phyloP scores from a whole-genome alignment of 2,888 invertebrate genomes.

The Rhingia rostrata region DNA sequence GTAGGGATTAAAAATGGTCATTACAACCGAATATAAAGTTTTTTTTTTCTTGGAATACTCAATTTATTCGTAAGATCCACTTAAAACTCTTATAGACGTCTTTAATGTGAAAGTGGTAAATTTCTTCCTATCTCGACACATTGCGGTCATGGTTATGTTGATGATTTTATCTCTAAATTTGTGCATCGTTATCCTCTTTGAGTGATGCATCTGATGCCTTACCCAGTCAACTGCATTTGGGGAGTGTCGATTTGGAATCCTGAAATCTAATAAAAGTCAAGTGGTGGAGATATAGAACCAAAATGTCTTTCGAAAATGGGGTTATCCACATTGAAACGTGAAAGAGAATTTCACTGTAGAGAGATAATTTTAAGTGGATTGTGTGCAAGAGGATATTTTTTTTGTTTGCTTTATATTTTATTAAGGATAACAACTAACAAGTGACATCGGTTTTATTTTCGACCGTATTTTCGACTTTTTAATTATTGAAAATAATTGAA shows the following conservation, averaged over 20 bases:
- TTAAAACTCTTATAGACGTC: background rate
- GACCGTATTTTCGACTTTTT: no score
- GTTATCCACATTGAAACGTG: slow-evolving; percentile 49
- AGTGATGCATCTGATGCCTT: slow-evolving; percentile 1
- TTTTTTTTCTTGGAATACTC: no score
- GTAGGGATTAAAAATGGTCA: no score
- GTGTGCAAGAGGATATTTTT: background rate
- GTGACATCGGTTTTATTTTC: no score
- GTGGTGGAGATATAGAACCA: background rate
- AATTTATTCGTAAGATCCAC: no score
- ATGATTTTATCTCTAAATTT: slow-evolving; percentile 30
- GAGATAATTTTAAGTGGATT: background rate
- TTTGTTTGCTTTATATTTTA: no score
- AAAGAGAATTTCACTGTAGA: slow-evolving; percentile 7
- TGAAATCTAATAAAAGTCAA: slow-evolving; percentile 49
- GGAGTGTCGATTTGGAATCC: slow-evolving; percentile 37
- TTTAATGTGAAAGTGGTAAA: slow-evolving; percentile 21
- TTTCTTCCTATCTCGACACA: slow-evolving; percentile 8
- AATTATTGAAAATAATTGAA: no score
- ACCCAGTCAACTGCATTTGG: slow-evolving; percentile 26
- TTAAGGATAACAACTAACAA: no score
- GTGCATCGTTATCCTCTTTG: slow-evolving; percentile 7
- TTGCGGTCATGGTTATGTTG: slow-evolving; percentile 21
- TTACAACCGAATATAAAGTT: no score
- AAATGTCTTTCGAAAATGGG: slow-evolving; percentile 16